A percentile compares a stretch with the other conserved stretches of the same genome.
phyloP scores from a whole-genome alignment of 64 coral and sea anemone species.

The Anthopleura sola region DNA sequence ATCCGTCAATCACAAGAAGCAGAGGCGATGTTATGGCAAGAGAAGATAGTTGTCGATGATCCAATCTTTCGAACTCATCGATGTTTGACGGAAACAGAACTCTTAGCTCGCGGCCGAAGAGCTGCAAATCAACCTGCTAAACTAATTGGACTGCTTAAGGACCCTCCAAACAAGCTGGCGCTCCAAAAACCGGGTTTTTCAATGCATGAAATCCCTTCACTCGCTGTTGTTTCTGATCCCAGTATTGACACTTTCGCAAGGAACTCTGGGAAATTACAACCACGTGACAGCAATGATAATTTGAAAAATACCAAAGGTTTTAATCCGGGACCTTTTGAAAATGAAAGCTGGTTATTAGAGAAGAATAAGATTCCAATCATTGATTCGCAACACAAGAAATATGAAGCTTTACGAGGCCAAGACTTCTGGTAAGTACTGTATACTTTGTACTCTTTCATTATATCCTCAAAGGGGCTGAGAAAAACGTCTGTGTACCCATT shows the following conservation, averaged over 20 bases:
- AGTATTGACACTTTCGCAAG: conserved; percentile 56
- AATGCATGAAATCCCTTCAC: conserved; percentile 55
- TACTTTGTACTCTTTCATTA: background rate
- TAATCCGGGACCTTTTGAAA: conserved; percentile 85
- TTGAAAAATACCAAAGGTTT: conserved; percentile 62
- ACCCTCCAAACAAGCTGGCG: conserved; percentile 69
- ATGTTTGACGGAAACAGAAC: conserved; percentile 81
- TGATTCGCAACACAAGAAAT: conserved; percentile 59
- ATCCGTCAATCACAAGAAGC: conserved; percentile 10
- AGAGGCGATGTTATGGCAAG: conserved; percentile 43
- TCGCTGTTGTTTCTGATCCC: conserved; percentile 61
- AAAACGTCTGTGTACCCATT: too few relatives aligned
- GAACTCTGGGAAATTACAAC: conserved; percentile 38
- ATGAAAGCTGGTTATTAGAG: conserved; percentile 78
- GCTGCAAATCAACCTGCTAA: conserved; percentile 85
- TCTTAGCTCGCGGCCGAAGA: conserved; percentile 48
- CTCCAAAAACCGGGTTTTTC: conserved; percentile 54
- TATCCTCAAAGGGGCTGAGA: too few relatives aligned
- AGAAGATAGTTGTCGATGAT: conserved; percentile 75
- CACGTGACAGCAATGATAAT: conserved; percentile 16
- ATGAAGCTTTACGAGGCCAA: conserved; percentile 59
- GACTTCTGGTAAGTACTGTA: conserved; percentile 76
- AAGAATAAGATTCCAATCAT: conserved; percentile 86
- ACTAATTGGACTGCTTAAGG: conserved; percentile 85
- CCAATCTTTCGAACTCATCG: conserved; percentile 74